phyloP scores from a whole-genome alignment of 2,113 vertebrate species.

The Nyctibius bracteatus region DNA sequence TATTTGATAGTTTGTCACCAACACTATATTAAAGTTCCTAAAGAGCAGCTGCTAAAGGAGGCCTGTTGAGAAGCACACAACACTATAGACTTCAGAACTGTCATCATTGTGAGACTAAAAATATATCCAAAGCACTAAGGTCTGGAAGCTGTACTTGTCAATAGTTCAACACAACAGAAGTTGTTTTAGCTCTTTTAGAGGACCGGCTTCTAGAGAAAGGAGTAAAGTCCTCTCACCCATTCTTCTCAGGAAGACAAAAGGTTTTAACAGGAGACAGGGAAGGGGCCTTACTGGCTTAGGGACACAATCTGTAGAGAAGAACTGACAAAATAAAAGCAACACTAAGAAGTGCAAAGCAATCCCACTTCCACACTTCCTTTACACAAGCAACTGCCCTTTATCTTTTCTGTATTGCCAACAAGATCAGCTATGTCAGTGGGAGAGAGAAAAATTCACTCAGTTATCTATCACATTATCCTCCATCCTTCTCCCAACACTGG shows the following conservation, averaged over 20 bases:
- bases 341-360: neutral
- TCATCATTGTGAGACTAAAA: neutral
- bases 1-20: neutral
- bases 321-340: neutral
- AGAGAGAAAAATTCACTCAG: neutral
- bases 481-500: neutral
- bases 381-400: neutral
- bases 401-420: neutral
- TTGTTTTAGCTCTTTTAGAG: neutral
- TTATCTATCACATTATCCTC: neutral
- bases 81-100: neutral
- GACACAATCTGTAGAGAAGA: neutral
- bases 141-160: neutral
- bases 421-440: neutral
- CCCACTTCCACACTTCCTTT: neutral
- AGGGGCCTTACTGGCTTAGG: neutral
- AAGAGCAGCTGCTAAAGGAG: neutral
- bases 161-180: neutral
- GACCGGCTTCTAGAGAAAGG: neutral
- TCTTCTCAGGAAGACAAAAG: neutral
- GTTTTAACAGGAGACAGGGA: neutral
- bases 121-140: neutral
- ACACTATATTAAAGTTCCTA: neutral
- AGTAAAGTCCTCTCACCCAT: neutral
- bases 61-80: neutral